These are phyloP conservation scores for Pristiophorus japonicus DNA, from an alignment of 2,113 vertebrate genomes.

Conservation along the genomic window DNA sequence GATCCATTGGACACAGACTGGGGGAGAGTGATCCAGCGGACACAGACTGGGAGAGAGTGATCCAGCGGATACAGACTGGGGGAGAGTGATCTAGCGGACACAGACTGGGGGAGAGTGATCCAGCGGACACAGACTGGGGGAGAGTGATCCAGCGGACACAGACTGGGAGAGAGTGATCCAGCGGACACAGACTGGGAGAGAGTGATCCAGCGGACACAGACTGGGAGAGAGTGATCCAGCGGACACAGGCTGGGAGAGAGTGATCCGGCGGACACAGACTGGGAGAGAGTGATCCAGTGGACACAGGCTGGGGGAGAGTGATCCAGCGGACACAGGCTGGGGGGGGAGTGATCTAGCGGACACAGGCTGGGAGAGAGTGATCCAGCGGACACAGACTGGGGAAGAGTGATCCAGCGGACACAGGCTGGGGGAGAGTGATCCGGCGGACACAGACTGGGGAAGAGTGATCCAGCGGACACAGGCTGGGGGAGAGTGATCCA, in stretches of 20 bases:
- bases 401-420: background rate
- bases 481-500: background rate
- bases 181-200: background rate
- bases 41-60: background rate
- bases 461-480: background rate
- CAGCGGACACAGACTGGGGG: background rate
- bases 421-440: background rate
- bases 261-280: background rate
- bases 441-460: background rate
- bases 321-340: background rate
- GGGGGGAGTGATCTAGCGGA: background rate
- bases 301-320: background rate
- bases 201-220: background rate
- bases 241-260: background rate
- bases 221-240: background rate
- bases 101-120: background rate
- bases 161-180: background rate
- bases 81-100: background rate
- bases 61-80: background rate
- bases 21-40: background rate
- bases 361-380: background rate
- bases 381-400: background rate
- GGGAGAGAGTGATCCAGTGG: background rate
- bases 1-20: background rate
- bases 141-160: background rate